Conservation (phyloP, 2,113 vertebrate species). For the Choloepus hoffmanni region DNA sequence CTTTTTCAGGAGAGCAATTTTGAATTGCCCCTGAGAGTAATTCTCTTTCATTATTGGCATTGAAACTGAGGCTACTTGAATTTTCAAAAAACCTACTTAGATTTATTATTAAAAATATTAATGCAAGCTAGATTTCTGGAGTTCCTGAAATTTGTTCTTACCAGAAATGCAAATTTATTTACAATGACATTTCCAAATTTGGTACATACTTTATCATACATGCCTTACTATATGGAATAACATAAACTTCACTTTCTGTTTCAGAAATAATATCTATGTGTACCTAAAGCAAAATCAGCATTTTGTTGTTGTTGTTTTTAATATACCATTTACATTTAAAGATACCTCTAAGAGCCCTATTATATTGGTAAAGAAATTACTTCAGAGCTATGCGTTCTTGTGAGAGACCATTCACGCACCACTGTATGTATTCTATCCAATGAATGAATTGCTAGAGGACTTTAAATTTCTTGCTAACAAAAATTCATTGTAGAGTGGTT, state of each 20-base stretch:
- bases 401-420: not conserved
- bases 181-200: not conserved
- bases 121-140: not conserved
- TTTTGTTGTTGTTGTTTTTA: not conserved
- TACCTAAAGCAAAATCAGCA: not conserved
- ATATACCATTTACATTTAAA: not conserved
- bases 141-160: constrained; percentile 36
- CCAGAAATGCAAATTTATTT: not conserved
- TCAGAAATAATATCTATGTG: not conserved
- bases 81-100: constrained; percentile 22
- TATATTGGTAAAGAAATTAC: constrained; percentile 26
- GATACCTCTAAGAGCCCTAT: not conserved
- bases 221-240: not conserved
- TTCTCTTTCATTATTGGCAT: not conserved
- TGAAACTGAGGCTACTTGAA: not conserved
- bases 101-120: constrained; percentile 48
- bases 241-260: not conserved
- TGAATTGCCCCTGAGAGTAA: constrained; percentile 12
- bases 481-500: not conserved
- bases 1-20: not conserved
- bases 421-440: not conserved
- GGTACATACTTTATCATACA: not conserved
- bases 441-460: not conserved
- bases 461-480: not conserved
- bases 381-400: not conserved